These are phyloP conservation scores for Iphiclides podalirius DNA, from an alignment of 2,888 invertebrate genomes.

Conservation along the genomic window DNA sequence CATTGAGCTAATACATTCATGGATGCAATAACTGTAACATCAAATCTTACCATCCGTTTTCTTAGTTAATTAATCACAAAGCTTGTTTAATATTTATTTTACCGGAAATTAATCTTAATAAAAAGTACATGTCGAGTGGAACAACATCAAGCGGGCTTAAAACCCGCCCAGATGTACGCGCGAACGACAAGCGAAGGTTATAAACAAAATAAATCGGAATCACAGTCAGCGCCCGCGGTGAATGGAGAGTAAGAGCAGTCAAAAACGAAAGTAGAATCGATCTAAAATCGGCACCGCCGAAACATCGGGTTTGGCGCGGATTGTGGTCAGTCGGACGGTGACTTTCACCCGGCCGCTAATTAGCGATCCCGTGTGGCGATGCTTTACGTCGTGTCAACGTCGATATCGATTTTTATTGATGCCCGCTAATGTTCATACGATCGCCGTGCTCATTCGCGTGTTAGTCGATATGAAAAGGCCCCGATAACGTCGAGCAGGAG, in stretches of 20 bases:
- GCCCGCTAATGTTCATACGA: conserved; percentile 28
- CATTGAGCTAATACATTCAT: too few relatives aligned
- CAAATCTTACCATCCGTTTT: not conserved
- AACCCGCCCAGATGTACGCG: conserved; percentile 31
- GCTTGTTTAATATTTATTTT: not conserved
- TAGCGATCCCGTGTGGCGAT: conserved; percentile 65
- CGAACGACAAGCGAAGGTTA: conserved; percentile 29
- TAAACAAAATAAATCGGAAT: conserved; percentile 56
- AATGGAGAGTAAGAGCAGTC: conserved; percentile 72
- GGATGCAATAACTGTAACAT: too few relatives aligned
- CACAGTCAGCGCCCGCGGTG: conserved; percentile 49
- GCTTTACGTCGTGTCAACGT: conserved; percentile 53
- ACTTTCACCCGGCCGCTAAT: conserved; percentile 73
- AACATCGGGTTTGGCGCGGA: conserved; percentile 61
- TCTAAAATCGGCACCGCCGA: conserved; percentile 71
- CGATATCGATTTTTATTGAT: conserved; percentile 55
- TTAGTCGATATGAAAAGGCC: not conserved
- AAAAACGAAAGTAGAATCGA: conserved; percentile 79
- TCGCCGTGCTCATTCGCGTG: conserved; percentile 1
- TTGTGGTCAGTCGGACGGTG: conserved; percentile 77
- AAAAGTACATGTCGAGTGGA: not conserved
- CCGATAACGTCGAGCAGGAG: not conserved
- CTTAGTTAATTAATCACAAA: not conserved
- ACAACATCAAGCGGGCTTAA: conserved; percentile 5
- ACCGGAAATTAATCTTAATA: not conserved